These are phyloP conservation scores for Erythrocercus mccallii DNA, from an alignment of 2,113 vertebrate species.

Conservation along the genomic window DNA sequence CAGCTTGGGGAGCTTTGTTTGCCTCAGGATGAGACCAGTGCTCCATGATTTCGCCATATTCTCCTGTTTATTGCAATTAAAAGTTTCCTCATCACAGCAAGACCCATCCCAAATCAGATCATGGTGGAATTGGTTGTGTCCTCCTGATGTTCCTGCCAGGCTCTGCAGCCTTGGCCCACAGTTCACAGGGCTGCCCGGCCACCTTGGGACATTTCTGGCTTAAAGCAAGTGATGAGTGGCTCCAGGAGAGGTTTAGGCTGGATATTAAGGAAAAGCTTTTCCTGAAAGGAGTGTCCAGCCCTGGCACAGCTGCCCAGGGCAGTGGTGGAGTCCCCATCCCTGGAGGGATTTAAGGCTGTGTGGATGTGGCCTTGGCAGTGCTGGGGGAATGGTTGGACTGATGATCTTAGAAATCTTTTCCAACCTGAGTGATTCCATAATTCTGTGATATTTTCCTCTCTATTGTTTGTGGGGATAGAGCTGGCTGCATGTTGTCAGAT, in stretches of 20 bases:
- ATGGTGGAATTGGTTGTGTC: not conserved
- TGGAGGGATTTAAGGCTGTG: not conserved
- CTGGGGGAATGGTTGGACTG: not conserved
- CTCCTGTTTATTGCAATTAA: not conserved
- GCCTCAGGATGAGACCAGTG: not conserved
- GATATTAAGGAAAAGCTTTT: not conserved
- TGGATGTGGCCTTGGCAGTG: not conserved
- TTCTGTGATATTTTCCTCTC: not conserved
- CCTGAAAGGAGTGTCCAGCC: not conserved
- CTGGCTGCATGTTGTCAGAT: not conserved
- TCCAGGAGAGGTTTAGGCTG: not conserved
- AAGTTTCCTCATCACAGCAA: not conserved
- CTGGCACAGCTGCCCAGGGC: not conserved
- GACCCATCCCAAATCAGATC: not conserved
- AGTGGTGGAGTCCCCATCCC: not conserved
- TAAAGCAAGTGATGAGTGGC: not conserved
- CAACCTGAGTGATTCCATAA: not conserved
- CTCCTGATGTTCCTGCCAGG: not conserved
- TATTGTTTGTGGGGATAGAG: fast-evolving
- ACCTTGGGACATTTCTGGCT: not conserved
- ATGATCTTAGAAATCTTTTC: not conserved
- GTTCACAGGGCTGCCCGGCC: not conserved
- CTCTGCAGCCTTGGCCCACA: not conserved
- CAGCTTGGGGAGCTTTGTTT: constrained; percentile 18
- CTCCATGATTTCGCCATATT: not conserved